These are phyloP conservation scores for Trachops cirrhosus DNA, from an alignment of 2,797 vertebrate species.

Conservation along the genomic window DNA sequence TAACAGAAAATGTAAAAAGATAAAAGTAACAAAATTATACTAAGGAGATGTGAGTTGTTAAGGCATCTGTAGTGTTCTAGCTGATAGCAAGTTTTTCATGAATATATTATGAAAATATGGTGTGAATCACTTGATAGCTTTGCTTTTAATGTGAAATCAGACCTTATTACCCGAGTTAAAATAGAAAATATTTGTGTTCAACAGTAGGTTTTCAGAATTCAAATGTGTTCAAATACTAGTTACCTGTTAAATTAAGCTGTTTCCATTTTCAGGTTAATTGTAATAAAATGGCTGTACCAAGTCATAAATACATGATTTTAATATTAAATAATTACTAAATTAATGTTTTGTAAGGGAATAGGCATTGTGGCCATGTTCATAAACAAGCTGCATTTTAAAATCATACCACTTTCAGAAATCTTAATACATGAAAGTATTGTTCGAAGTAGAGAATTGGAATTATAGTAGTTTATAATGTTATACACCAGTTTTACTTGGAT, in stretches of 20 bases:
- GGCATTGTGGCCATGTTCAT: neutral
- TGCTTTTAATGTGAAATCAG: neutral
- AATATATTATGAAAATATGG: neutral
- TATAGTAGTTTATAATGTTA: neutral
- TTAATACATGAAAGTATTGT: neutral
- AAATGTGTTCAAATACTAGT: neutral
- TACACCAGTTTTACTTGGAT: neutral
- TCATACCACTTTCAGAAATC: neutral
- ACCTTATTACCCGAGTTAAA: neutral
- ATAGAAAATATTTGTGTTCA: slow-evolving; percentile 10
- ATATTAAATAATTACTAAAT: slow-evolving; percentile 1
- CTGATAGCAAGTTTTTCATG: neutral
- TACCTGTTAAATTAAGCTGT: slow-evolving; percentile 13
- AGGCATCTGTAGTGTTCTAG: neutral
- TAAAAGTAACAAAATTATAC: neutral
- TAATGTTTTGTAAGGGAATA: neutral
- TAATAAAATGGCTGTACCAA: neutral
- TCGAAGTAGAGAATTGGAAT: neutral
- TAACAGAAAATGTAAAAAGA: neutral
- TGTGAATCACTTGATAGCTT: neutral
- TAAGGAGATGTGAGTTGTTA: neutral
- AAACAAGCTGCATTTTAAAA: slow-evolving; percentile 10
- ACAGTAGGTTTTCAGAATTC: slow-evolving; percentile 13
- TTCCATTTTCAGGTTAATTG: neutral
- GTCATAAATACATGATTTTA: slow-evolving; percentile 1